Evolutionary conservation across 2,888 invertebrate genomes (phyloP).

Genomic region (Automeris io): DNA sequence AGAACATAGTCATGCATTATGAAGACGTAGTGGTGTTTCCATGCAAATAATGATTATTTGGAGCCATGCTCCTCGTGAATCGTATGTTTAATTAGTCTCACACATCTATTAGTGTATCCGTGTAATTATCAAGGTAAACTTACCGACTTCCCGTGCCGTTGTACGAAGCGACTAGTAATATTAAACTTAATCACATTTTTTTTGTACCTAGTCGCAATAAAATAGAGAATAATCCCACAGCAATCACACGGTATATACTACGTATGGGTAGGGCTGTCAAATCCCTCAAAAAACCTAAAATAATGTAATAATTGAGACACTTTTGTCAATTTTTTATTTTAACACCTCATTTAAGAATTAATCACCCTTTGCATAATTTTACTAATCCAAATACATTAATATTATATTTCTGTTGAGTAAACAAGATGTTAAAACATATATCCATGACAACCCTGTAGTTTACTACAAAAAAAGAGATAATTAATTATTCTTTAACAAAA

Average conservation of each 20-base stretch:
- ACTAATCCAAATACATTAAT: no score
- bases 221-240: constrained; percentile 18
- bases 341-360: no score
- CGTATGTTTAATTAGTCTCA: constrained; percentile 34
- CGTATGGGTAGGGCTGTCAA: no score
- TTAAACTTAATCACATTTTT: constrained; percentile 14
- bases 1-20: not conserved
- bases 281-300: no score
- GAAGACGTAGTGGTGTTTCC: not conserved
- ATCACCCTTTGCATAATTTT: no score
- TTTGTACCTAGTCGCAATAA: constrained; percentile 17
- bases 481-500: no score
- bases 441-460: no score
- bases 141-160: constrained; percentile 39
- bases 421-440: no score
- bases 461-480: constrained; percentile 13
- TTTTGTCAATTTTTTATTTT: no score
- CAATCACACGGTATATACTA: constrained; percentile 20
- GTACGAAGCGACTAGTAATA: constrained; percentile 23
- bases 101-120: constrained; percentile 29
- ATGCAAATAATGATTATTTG: constrained; percentile 31
- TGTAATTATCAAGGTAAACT: constrained; percentile 32
- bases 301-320: no score
- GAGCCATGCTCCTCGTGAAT: constrained; percentile 32
- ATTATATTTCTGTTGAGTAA: no score